phyloP scores from a whole-genome alignment of 1,140 invertebrate genomes.

The Thaumetopoea pityocampa region DNA sequence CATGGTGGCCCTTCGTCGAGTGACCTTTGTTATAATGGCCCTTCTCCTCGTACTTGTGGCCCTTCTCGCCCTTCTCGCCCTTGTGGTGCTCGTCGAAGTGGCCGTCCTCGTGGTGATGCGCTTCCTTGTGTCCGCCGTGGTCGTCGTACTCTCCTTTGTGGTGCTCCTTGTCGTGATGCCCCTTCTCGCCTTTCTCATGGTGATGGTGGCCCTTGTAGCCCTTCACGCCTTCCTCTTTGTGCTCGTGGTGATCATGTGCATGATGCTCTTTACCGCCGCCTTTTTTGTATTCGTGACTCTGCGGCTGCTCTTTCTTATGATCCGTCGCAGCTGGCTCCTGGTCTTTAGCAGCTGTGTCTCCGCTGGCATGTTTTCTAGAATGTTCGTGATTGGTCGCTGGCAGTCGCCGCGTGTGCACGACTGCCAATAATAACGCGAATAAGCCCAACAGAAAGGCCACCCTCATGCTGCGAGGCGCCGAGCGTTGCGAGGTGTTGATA shows the following conservation, averaged over 20 bases:
- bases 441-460: constrained; percentile 43
- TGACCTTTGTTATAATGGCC: constrained; percentile 85
- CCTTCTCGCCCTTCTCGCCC: constrained; percentile 80
- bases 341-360: constrained; percentile 59
- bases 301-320: constrained; percentile 77
- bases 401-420: constrained; percentile 38
- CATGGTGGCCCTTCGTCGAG: constrained; percentile 86
- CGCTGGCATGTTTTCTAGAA: constrained; percentile 35
- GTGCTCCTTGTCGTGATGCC: constrained; percentile 83
- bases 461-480: constrained; percentile 41
- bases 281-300: constrained; percentile 77
- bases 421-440: constrained; percentile 32
- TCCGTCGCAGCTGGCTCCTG: constrained; percentile 75
- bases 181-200: constrained; percentile 82
- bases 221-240: constrained; percentile 81
- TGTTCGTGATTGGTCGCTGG: constrained; percentile 36
- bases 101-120: constrained; percentile 83
- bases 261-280: constrained; percentile 75
- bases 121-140: constrained; percentile 83
- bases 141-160: constrained; percentile 84
- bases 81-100: constrained; percentile 85
- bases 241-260: constrained; percentile 66
- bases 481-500: constrained; percentile 22
- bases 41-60: constrained; percentile 78
- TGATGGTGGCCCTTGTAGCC: constrained; percentile 81